Conservation (phyloP, 2,113 vertebrate species). For the Nothobranchius furzeri region DNA sequence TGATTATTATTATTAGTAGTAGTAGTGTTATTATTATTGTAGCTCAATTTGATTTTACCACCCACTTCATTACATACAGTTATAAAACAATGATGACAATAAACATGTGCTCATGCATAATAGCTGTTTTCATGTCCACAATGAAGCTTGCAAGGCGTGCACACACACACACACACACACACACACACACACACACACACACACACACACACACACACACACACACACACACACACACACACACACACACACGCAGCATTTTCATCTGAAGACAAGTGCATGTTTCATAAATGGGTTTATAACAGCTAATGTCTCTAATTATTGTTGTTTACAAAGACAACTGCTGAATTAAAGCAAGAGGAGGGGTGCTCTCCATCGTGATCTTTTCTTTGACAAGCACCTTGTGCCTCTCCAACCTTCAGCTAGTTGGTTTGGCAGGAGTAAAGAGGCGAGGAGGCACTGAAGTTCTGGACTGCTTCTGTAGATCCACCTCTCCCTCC, state of each 20-base stretch:
- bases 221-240: no score
- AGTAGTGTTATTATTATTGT: no score
- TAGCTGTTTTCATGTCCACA: background rate
- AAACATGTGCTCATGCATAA: slow-evolving; percentile 16
- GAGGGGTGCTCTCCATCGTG: slow-evolving; percentile 4
- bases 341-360: slow-evolving; percentile 18
- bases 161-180: no score
- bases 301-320: slow-evolving; percentile 34
- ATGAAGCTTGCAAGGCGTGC: background rate
- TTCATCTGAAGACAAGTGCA: background rate
- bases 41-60: background rate
- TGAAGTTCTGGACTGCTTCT: background rate
- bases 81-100: slow-evolving; percentile 9
- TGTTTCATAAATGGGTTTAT: slow-evolving; percentile 20
- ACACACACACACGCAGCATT: background rate
- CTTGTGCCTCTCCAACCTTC: slow-evolving; percentile 1
- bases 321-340: slow-evolving; percentile 36
- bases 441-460: background rate
- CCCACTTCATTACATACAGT: slow-evolving; percentile 2
- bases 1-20: slow-evolving; percentile 14
- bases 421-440: background rate
- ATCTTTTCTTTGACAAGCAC: slow-evolving; percentile 31
- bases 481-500: background rate
- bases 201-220: no score
- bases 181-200: no score